phyloP scores from a whole-genome alignment of 2,888 invertebrate species.

The Philereme transversata region DNA sequence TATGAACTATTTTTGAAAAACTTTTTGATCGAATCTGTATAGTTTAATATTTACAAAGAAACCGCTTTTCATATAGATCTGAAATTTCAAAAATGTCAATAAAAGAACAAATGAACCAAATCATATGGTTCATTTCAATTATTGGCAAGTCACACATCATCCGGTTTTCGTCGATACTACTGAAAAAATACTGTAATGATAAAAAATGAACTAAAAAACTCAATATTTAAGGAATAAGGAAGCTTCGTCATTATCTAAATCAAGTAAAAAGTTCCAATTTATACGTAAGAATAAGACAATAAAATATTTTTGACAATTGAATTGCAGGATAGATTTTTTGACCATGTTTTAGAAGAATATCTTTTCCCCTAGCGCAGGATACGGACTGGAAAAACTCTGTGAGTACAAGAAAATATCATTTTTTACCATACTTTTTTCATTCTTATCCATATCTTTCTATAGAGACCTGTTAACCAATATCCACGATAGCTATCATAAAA shows the following conservation, averaged over 20 bases:
- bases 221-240: conserved; percentile 64
- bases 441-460: neutral
- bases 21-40: conserved; percentile 9
- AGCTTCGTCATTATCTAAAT: conserved; percentile 55
- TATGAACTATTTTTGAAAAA: too few species aligned
- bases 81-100: conserved; percentile 66
- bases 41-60: neutral
- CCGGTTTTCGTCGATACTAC: conserved; percentile 61
- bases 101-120: conserved; percentile 75
- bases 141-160: conserved; percentile 76
- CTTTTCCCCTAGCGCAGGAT: conserved; percentile 27
- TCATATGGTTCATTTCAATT: conserved; percentile 78
- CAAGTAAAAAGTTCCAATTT: conserved; percentile 59
- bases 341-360: conserved; percentile 58
- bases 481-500: conserved; percentile 19
- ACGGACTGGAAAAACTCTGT: conserved; percentile 27
- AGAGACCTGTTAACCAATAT: neutral
- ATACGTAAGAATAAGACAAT: conserved; percentile 67
- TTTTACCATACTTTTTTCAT: neutral
- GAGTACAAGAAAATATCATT: conserved; percentile 32
- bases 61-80: conserved; percentile 48
- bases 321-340: conserved; percentile 51
- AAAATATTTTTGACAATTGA: conserved; percentile 59
- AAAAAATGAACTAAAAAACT: conserved; percentile 56
- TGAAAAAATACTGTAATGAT: conserved; percentile 63